Evolutionary conservation across 2,888 invertebrate species (phyloP), one percentile per base, ranked within the genome.

Genomic region (Rhagophthalmus giganteus): DNA sequence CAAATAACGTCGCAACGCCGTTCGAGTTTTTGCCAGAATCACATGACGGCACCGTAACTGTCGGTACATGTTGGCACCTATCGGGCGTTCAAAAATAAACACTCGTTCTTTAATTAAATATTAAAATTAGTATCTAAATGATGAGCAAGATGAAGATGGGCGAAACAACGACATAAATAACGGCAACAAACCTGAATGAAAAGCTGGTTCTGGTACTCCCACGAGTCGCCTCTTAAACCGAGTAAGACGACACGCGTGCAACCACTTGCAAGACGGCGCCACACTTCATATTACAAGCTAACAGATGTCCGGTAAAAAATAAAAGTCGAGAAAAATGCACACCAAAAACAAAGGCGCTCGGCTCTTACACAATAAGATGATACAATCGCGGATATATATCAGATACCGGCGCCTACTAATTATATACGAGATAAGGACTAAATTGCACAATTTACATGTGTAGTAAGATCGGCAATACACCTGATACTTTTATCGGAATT

Each of bases 161-260:
- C 54, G 57, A 50, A 65, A 64, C 65, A 62, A 62, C 64, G 62
- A 66, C 63, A 67, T 68, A 65, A 68, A 66, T 66, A 66, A 66
- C 63, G 47, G 50, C 59, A 40, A 63, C 61, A 65, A 66, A 66
- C 66, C 64, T 67, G 68, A 68, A 68, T 68, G 68, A 67, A 65
- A 65, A 65, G 59, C 66, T 61, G 66, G 65, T 65, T 66, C 54
- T 61, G 62, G 58, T 63, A 66, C 67, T 64, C 66, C 67, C 66
- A 68, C 68, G 66, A 64, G 47, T 61, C 60, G 57, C 61, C 63
- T 64, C 60, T 59, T 56, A 45, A 37, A n/a, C n/a, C 35, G 44
- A 48, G 52, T 51, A 52, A 58, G 60, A 59, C 59, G 61, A 58
- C 59, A 59, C 61, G 59, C 60, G 55, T 53, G 46, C 55, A 53